Base-by-base conservation (phyloP, 2,797 vertebrate genomes). In the Hipposideros larvatus region DNA sequence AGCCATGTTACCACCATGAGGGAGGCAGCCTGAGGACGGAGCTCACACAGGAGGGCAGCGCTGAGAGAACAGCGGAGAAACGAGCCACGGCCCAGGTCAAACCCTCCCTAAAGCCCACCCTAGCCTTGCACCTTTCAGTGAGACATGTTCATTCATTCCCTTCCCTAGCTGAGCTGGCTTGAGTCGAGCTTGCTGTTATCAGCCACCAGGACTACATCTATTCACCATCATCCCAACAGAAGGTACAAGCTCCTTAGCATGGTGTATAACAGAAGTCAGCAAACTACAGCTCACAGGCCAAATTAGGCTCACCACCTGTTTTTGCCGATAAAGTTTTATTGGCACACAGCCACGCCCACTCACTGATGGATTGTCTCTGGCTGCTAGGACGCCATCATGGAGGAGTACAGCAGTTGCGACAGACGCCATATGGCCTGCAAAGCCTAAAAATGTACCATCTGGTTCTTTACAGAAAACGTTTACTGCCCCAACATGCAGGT, bases 291-390 rank as follows among this genome's bases (percentile, higher is more conserved):
- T 66, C 55, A 5, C 3, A 11, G 43, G 46, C 66, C 61, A 34
- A 28, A 61, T 31, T 34, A 53, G 77, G 37, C 34, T 65, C 26
- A 10, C 24, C 11, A 22, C 13, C 86, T 61, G n/a, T 1, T 57
- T 87, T 13, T 66, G 37, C 18, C 53, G 57, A 96, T 80, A 91
- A 96, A 95, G 61, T 65, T 77, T 83, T 87, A 51, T 77, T 80
- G 53, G 48, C 78, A 59, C 8, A 82, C 1, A 46, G 73, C 57
- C 51, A 31, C 11, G 2, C 7, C 19, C 9, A 10, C 4, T 66
- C 57, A 65, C 26, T 51, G 65, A 26, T 4, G 22, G 59, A 46
- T 3, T 37, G 22, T 43, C n/a, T 21, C 4, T 4, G 51, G 37
- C 61, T 41, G 61, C 53, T 34, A 19, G 7, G 11, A 9, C 4